Base-by-base conservation (phyloP, 2,888 invertebrate genomes). In the Philhelius pedissequus region DNA sequence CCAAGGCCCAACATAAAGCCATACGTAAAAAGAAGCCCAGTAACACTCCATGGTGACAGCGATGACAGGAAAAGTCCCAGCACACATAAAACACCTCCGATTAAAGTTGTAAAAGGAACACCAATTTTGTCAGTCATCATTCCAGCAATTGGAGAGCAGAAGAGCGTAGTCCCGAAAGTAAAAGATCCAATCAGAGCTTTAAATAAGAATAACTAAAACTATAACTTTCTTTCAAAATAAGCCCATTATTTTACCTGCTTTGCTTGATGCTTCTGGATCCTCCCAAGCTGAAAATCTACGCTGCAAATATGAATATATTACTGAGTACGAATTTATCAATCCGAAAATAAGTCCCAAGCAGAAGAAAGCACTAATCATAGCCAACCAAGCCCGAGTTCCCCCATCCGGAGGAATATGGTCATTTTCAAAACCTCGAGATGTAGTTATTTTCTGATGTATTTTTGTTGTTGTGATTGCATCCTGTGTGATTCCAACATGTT, bases 111-210 rank as follows among this genome's bases (percentile, higher is more conserved):
- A 15, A 81, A 73, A 0, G 84, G 62, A 40, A 86, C 43, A 4
- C 84, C 84, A 50, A 86, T 81, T 13, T 69, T 71, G 48, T 86
- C 84, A 13, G 76, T 60, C 20, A 86, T 35, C 56, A 86, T 32
- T 54, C 84, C 84, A 48, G 84, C 84, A 54, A 86, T 48, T 0
- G 84, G 84, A 1, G 84, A 86, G 22, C 66, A 86, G 22, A 86
- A 81, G 2, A 86, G 71, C 0, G 68, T 86, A 8, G 81, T 81
- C 50, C 84, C 84, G 38, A 86, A 86, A 6, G 75, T 86, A 43
- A 86, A 73, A 18, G 84, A 86, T 48, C 84, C 84, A 56, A 86
- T 81, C 1, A 86, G 84, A 73, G 84, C 84, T 86, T 11, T 6
- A 15, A 3, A 45, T 15, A 30, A 35, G 18, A 1, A 13, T 13